Conservation (phyloP, 2,888 invertebrate genomes). For the Eristalis intricaria region DNA sequence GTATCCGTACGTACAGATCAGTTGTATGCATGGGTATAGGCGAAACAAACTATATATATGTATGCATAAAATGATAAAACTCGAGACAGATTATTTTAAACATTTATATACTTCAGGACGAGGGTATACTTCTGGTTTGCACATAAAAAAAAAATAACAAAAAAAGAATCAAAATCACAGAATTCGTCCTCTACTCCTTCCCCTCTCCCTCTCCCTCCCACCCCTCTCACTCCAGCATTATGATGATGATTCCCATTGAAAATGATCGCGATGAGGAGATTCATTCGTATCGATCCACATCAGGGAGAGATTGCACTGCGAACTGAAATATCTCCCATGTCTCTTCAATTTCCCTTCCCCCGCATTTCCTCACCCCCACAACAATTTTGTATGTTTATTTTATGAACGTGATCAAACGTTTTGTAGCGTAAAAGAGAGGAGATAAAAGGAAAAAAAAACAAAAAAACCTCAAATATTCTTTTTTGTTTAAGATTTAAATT, state of each 20-base stretch:
- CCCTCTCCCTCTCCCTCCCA: too few species aligned
- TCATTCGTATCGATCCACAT: background rate
- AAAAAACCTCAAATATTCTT: background rate
- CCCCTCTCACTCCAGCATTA: too few species aligned
- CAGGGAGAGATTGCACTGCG: background rate
- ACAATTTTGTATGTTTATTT: background rate
- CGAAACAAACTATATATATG: background rate
- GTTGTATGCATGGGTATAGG: background rate
- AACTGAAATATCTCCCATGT: background rate
- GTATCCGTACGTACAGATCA: background rate
- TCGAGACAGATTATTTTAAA: constrained; percentile 12
- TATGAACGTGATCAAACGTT: background rate
- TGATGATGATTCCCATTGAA: background rate
- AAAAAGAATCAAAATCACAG: background rate
- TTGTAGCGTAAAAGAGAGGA: background rate
- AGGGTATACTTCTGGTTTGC: background rate
- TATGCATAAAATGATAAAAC: background rate
- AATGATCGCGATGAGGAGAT: background rate
- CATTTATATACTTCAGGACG: background rate
- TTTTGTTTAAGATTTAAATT: background rate
- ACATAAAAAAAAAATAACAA: background rate
- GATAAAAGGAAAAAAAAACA: background rate
- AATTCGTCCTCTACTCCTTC: too few species aligned
- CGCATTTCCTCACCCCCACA: too few species aligned
- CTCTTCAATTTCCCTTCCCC: too few species aligned